Percentiles rank a stretch among this genome's conserved stretches.
Conservation (phyloP, 1,140 invertebrate species). For the Tetramorium simillimum region DNA sequence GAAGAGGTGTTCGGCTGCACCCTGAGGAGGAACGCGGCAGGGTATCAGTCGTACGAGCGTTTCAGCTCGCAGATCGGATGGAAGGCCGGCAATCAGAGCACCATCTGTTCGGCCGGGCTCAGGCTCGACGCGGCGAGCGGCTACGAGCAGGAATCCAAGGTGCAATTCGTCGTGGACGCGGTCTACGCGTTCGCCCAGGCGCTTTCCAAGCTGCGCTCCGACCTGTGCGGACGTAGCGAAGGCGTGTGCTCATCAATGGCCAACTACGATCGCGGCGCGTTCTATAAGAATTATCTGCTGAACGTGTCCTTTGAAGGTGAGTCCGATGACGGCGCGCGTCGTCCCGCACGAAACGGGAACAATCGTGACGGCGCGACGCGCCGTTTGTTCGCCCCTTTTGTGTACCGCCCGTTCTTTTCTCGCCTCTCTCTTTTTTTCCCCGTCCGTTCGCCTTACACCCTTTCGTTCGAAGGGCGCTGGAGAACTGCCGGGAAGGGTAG, state of each 20-base stretch:
- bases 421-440: too few species aligned
- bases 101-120: constrained; percentile 81
- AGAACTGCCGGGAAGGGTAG: not conserved
- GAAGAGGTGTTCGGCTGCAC: constrained; percentile 86
- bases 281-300: constrained; percentile 89
- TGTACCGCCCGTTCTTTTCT: not conserved
- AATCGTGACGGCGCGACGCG: constrained; percentile 21
- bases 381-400: constrained; percentile 44
- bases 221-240: constrained; percentile 84
- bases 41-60: not conserved
- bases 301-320: constrained; percentile 90
- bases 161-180: constrained; percentile 95
- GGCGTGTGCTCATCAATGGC: constrained; percentile 88
- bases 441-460: not conserved
- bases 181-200: constrained; percentile 95
- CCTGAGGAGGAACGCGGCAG: constrained; percentile 73
- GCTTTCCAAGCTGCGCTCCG: constrained; percentile 88
- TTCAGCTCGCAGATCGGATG: not conserved
- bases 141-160: constrained; percentile 93
- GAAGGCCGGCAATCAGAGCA: constrained; percentile 69
- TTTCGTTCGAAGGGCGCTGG: not conserved
- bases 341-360: constrained; percentile 12
- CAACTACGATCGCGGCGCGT: constrained; percentile 88
- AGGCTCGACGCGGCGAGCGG: constrained; percentile 80
- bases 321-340: constrained; percentile 67